Base-by-base conservation (phyloP, 2,113 vertebrate genomes). In the Anhinga rufa region DNA sequence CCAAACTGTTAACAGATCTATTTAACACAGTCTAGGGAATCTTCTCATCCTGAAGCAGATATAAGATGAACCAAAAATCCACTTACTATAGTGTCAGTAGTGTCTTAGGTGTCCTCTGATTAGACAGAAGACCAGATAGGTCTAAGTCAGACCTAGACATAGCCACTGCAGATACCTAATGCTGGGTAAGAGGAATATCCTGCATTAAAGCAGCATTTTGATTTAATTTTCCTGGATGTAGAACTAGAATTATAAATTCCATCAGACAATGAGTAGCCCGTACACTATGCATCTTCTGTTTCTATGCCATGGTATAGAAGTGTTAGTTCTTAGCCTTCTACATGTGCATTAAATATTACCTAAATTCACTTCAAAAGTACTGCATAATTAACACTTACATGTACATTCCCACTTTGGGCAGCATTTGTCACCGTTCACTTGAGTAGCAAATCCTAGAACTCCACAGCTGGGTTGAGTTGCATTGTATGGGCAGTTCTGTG, bases 381-480 rank as follows among this genome's bases (percentile, higher is more conserved):
- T n/a, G 19, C 13, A 34, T 51, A 75, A 69, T 58, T 69, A 52
- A 93, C 84, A 98, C 99, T 99, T 97, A 99, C 99, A 99, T 97
- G 99, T 98, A 94, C 99, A 99, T 91, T 99, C 98, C 99, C 99
- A 99, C 96, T 98, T 93, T 6, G 99, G 99, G 80, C 99, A 99
- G 97, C 99, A 99, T 91, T 98, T 99, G 97, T 99, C 99, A 77
- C 99, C 99, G 34, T 99, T 99, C 58, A 98, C 97, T 91, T 98
- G 98, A 49, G 99, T 74, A 2, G 99, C 98, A 9, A 99, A 98
- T 91, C 99, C 99, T 61, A 99, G 97, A 93, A 99, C 97, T 86
- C 99, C 99, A 75, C 99, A 99, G 97, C 97, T 98, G 15, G 98
- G 99, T 21, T 98, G 99, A 2, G 94, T 95, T 3, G 98, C 82